Evolutionary conservation across 2,113 vertebrate genomes (phyloP).

Genomic region (Peromyscus maniculatus): DNA sequence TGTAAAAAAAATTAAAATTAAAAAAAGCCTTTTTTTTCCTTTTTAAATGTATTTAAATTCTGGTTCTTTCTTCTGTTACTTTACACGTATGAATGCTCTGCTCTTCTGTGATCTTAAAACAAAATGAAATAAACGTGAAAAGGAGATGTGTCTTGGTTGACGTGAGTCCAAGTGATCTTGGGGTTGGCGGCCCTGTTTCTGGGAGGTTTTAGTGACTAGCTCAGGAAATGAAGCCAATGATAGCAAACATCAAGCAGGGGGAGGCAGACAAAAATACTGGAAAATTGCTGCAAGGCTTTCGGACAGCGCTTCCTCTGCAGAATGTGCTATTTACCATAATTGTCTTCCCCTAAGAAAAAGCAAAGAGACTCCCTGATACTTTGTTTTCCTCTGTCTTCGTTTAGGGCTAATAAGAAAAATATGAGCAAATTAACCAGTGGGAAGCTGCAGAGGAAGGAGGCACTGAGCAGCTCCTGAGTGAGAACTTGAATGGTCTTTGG

Average conservation of each 20-base stretch:
- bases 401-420: conserved; percentile 20
- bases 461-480: background rate
- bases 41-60: conserved; percentile 91
- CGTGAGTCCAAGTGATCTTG: conserved; percentile 61
- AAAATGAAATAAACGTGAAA: conserved; percentile 91
- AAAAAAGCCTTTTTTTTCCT: conserved; percentile 83
- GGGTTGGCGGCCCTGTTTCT: background rate
- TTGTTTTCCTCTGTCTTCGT: background rate
- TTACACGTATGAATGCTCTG: conserved; percentile 92
- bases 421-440: background rate
- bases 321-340: background rate
- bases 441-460: background rate
- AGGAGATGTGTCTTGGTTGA: conserved; percentile 83
- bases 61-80: conserved; percentile 90
- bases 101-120: conserved; percentile 92
- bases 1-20: conserved; percentile 82
- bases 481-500: background rate
- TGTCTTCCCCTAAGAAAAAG: background rate
- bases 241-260: background rate
- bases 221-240: background rate
- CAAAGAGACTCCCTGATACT: background rate
- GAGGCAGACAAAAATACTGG: background rate
- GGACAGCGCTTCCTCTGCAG: background rate
- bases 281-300: background rate
- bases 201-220: background rate